Evolutionary conservation across 1,140 invertebrate genomes (phyloP).

Genomic region (Pseudomyrmex cubaensis): DNA sequence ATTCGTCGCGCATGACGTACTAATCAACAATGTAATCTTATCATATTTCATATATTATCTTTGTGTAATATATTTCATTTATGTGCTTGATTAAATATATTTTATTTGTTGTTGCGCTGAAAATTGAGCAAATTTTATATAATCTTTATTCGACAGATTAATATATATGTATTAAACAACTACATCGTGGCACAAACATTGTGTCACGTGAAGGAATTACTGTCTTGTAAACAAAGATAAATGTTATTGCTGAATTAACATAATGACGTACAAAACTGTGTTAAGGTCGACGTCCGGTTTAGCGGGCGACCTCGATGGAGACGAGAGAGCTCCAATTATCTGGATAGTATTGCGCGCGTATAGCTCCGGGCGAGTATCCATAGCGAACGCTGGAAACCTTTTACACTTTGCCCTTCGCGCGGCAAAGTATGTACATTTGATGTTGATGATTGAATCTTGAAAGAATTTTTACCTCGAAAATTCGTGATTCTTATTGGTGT

Average conservation of each 20-base stretch:
- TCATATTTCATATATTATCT: no score
- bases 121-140: neutral
- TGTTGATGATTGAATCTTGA: neutral
- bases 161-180: no score
- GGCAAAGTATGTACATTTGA: conserved; percentile 23
- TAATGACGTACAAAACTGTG: conserved; percentile 16
- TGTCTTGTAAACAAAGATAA: neutral
- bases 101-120: neutral
- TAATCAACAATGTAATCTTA: no score
- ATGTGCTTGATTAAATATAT: no score
- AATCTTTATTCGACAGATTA: no score
- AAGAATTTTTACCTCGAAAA: neutral
- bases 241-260: conserved; percentile 1
- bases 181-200: no score
- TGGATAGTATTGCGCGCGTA: neutral
- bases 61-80: no score
- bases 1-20: no score
- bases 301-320: neutral
- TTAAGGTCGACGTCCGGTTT: conserved; percentile 28
- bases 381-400: neutral
- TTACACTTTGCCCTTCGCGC: neutral
- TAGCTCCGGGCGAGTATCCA: neutral
- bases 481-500: no score
- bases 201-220: neutral
- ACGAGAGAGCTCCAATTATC: conserved; percentile 30